A percentile compares a stretch with the other conserved stretches of the same genome.
phyloP scores from a whole-genome alignment of 1,140 invertebrate genomes.

The Drosophila saltans region DNA sequence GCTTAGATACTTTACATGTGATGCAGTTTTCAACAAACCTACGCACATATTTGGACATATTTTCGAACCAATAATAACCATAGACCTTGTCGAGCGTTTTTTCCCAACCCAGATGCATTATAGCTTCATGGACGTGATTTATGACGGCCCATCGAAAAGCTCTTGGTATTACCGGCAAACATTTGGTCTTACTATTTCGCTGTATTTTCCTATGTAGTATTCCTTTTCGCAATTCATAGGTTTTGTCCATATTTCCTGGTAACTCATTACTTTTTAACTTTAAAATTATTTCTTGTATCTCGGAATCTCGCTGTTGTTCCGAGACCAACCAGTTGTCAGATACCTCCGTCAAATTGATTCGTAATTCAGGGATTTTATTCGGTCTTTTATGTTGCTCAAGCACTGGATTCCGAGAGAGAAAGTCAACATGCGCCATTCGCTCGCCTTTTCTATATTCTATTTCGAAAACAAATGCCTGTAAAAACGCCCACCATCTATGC shows the following conservation, averaged over 20 bases:
- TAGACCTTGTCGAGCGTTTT: slow-evolving; percentile 49
- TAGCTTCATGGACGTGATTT: slow-evolving; percentile 18
- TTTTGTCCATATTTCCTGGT: slow-evolving; percentile 9
- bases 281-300: slow-evolving; percentile 6
- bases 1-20: slow-evolving; percentile 32
- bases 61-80: not conserved
- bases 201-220: not conserved
- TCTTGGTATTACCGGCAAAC: slow-evolving; percentile 1
- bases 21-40: slow-evolving; percentile 21
- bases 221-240: not conserved
- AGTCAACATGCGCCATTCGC: slow-evolving; percentile 25
- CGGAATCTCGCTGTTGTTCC: not conserved
- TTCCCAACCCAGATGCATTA: slow-evolving; percentile 34
- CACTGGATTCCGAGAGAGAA: slow-evolving; percentile 10
- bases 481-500: slow-evolving; percentile 30
- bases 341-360: slow-evolving; percentile 3
- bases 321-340: not conserved
- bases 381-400: not conserved
- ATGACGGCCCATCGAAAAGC: not conserved
- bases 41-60: not conserved
- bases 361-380: not conserved
- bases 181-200: slow-evolving; percentile 2
- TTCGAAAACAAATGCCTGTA: slow-evolving; percentile 26
- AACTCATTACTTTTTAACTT: slow-evolving; percentile 14
- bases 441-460: slow-evolving; percentile 26